Base-by-base conservation (phyloP, 2,888 invertebrate species). In the Agrotis exclamationis region DNA sequence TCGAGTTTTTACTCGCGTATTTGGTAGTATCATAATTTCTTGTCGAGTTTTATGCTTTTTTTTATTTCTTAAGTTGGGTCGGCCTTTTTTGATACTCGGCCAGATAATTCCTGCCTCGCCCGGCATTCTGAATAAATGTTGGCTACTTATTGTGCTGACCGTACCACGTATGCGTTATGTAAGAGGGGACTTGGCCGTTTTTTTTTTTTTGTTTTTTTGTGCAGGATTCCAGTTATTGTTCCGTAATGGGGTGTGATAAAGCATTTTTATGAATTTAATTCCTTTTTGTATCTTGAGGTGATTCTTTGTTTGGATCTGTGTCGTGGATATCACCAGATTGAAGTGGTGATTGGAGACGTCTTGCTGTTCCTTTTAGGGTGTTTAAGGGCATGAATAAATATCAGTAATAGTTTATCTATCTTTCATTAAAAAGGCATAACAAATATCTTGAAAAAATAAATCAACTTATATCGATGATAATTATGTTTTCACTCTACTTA, bases 11-110 rank as follows among this genome's bases (percentile, higher is more conserved):
- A 88, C 83, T 75, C 87, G 90, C 94, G 92, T 93, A 95, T 95
- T 95, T 93, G 94, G 95, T 93, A 91, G 94, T 93, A 95, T 95
- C 95, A 95, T 95, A 94, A 95, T 92, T 95, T 95, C 94, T 95
- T 95, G 93, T 92, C 89, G 89, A 82, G 84, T 83, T 85, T 84
- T 88, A 84, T 89, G 83, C 86, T 83, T 85, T 86, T 90, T 92
- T 91, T 89, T 87, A 84, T 83, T 82, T 77, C 83, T 84, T 84
- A 80, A 85, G 81, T 87, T 85, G 76, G 76, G 83, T 84, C 88
- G 87, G 89, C 89, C 90, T 93, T 94, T 94, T 94, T 92, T 92
- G 93, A 93, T 93, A 89, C 90, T 86, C 80, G 85, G 85, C 76
- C 88, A 86, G 93, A 94, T 94, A 93, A 94, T 92, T 93, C 90